A percentile compares a stretch with the other conserved stretches of the same genome.
Conservation (phyloP, 2,888 invertebrate genomes). For the Nesidiocoris tenuis region DNA sequence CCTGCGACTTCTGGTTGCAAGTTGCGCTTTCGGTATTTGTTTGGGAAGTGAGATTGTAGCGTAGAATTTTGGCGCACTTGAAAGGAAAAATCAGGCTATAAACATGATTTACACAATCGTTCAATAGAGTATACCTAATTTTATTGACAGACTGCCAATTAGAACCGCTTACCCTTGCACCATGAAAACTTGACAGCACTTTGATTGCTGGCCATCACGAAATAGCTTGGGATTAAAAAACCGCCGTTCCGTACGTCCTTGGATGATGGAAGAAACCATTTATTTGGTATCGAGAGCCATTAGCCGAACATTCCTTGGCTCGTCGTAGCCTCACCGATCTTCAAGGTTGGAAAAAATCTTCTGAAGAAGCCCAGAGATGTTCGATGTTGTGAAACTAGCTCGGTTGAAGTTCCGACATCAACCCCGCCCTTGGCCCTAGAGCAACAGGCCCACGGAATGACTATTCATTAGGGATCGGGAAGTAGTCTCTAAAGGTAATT, state of each 20-base stretch:
- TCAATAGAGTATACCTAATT: too few relatives aligned
- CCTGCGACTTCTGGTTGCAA: too few relatives aligned
- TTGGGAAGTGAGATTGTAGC: too few relatives aligned
- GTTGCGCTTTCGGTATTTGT: too few relatives aligned
- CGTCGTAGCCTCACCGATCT: neutral
- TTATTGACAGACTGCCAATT: too few relatives aligned
- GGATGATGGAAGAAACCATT: slow-evolving; percentile 2
- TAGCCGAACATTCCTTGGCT: slow-evolving; percentile 30
- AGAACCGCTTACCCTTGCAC: too few relatives aligned
- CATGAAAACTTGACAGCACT: too few relatives aligned
- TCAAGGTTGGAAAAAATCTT: slow-evolving; percentile 16
- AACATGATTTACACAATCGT: too few relatives aligned
- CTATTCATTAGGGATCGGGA: slow-evolving; percentile 38
- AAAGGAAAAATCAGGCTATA: too few relatives aligned
- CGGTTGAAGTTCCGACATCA: neutral
- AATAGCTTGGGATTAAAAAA: too few relatives aligned
- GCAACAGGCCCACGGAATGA: neutral
- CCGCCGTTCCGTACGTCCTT: neutral
- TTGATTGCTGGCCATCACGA: too few relatives aligned
- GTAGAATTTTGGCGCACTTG: too few relatives aligned
- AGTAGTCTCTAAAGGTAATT: slow-evolving; percentile 35
- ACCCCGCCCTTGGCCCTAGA: neutral
- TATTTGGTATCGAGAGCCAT: slow-evolving; percentile 35
- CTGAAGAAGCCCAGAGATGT: slow-evolving; percentile 16
- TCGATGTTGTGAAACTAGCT: slow-evolving; percentile 33